These are phyloP conservation scores for Andrena trimmerana DNA, from an alignment of 2,888 invertebrate genomes.

Conservation along the genomic window DNA sequence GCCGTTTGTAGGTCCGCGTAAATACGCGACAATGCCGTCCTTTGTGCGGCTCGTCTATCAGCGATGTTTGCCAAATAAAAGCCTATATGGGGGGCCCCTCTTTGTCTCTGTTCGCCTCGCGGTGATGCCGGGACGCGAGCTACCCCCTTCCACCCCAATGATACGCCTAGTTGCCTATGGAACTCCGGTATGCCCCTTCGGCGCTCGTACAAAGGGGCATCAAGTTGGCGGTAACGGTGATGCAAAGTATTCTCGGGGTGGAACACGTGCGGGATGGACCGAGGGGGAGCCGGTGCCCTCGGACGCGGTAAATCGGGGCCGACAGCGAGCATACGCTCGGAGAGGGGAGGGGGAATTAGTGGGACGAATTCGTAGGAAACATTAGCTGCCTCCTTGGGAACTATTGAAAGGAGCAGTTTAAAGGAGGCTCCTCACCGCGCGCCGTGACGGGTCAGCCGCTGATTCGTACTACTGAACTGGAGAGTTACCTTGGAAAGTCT, in stretches of 20 bases:
- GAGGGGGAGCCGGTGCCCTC: slow-evolving; percentile 50
- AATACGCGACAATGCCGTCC: slow-evolving; percentile 73
- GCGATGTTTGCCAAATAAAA: slow-evolving; percentile 84
- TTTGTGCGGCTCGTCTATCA: slow-evolving; percentile 76
- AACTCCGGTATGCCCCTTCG: slow-evolving; percentile 81
- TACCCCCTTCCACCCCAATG: slow-evolving; percentile 72
- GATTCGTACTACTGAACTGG: too few relatives aligned
- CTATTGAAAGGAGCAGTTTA: neutral
- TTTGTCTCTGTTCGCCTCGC: slow-evolving; percentile 70
- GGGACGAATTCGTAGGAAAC: slow-evolving; percentile 33
- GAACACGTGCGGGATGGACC: slow-evolving; percentile 80
- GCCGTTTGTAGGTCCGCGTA: slow-evolving; percentile 73
- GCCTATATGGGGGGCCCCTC: slow-evolving; percentile 71
- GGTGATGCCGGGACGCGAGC: slow-evolving; percentile 69
- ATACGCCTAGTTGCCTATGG: slow-evolving; percentile 85
- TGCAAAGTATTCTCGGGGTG: slow-evolving; percentile 80
- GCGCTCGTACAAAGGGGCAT: slow-evolving; percentile 70
- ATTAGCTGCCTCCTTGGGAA: slow-evolving; percentile 11
- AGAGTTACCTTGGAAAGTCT: too few relatives aligned
- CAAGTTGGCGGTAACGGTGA: slow-evolving; percentile 76
- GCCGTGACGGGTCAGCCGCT: too few relatives aligned
- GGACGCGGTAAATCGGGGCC: slow-evolving; percentile 70
- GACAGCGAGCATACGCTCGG: slow-evolving; percentile 80
- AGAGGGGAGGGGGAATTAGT: slow-evolving; percentile 18
- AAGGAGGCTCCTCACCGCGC: too few relatives aligned